Evolutionary conservation across 2,888 invertebrate genomes (phyloP), one percentile per base, ranked within the genome.

Genomic region (Lithophane leautieri): DNA sequence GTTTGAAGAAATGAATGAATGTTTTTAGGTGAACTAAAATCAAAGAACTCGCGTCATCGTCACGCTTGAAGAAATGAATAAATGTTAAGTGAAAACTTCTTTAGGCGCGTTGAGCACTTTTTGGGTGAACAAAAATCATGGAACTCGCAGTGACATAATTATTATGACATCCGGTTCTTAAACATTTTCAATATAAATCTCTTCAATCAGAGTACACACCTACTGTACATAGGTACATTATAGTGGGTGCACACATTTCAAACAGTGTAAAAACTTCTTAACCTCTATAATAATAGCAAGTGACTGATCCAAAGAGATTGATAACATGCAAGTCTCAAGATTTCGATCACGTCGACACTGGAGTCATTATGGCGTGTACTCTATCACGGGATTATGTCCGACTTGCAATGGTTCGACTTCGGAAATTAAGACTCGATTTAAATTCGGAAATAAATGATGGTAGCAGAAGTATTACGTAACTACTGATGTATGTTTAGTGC

Each of bases 281-380:
- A 76, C 19, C 22, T 75, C 22, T 6, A 28, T 52, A n/a, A 54
- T 44, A 28, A 28, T 22, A 50, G 25, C 40, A 54, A 71, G 42
- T 77, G 65, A 77, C 77, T 65, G 82, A 81, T 81, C 54, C 44
- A 25, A 81, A 76, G 68, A 72, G 70, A 78, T 72, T 78, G 78
- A 78, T 82, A 81, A 71, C 74, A 70, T 66, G 47, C 25, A 63
- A 72, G 47, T 25, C 42, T 78, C 34, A 34, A 72, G 61, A 79
- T 83, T 73, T 70, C 4, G 14, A 70, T 78, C 56, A 74, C 73
- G 56, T 74, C 40, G 65, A 44, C 77, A 58, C 52, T 56, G 63
- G 25, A 71, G 56, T 65, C 72, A 67, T 73, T 81, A 73, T 73
- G 40, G 28, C 34, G 40, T 28, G 65, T 69, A 70, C 63, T 70